Evolutionary conservation across 2,797 vertebrate genomes (phyloP).

Genomic region (Rhinoraja longicauda): DNA sequence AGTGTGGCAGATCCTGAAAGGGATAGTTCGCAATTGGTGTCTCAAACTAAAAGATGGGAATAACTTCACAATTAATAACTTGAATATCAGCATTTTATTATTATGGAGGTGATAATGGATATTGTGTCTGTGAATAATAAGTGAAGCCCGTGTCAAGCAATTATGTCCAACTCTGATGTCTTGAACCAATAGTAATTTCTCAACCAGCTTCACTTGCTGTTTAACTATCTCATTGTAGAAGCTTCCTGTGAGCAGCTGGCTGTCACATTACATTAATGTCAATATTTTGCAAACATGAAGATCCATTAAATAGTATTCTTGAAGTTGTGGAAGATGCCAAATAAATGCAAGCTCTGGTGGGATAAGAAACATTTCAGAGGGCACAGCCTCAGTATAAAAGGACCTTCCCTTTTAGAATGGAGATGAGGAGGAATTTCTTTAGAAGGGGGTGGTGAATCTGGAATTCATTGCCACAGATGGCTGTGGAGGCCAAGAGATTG

Average conservation of each 20-base stretch:
- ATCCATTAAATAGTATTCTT: background rate
- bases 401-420: too few relatives aligned
- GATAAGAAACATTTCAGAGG: background rate
- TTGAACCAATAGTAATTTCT: background rate
- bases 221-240: background rate
- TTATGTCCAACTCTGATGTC: background rate
- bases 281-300: background rate
- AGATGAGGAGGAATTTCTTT: too few relatives aligned
- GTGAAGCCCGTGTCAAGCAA: constrained; percentile 38
- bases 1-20: background rate
- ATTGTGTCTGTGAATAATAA: constrained; percentile 30
- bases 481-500: too few relatives aligned
- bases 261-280: background rate
- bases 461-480: too few relatives aligned
- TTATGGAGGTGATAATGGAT: background rate
- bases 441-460: too few relatives aligned
- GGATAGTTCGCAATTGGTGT: background rate
- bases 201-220: background rate
- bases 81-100: background rate
- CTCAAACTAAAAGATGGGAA: background rate
- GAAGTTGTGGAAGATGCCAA: background rate
- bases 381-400: too few relatives aligned
- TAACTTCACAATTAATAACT: background rate
- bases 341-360: constrained; percentile 30
- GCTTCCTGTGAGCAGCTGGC: background rate